Conservation (phyloP, 2,888 invertebrate genomes). For the Cerastoderma edule region DNA sequence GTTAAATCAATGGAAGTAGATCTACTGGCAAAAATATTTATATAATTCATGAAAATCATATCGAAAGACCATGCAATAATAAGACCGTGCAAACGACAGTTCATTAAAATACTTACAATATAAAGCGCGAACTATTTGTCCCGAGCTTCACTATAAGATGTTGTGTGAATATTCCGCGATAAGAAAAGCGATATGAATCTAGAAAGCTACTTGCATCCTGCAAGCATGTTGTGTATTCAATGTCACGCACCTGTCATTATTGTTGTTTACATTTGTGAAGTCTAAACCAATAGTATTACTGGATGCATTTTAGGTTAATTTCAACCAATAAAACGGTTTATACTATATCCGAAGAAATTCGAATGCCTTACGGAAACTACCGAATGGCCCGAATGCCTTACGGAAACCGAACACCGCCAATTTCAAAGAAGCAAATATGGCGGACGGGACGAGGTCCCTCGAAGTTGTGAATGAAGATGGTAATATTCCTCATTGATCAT, state of each 20-base stretch:
- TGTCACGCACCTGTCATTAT: background rate
- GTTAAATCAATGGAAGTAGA: too few relatives aligned
- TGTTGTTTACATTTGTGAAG: background rate
- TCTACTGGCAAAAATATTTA: too few relatives aligned
- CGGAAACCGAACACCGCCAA: conserved; percentile 72
- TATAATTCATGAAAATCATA: too few relatives aligned
- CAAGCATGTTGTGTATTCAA: background rate
- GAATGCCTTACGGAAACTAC: conserved; percentile 18
- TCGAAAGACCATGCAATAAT: too few relatives aligned
- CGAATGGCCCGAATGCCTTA: conserved; percentile 10
- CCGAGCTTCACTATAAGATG: too few relatives aligned
- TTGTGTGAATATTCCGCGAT: too few relatives aligned
- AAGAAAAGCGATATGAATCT: too few relatives aligned
- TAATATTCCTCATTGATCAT: too few relatives aligned
- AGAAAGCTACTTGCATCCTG: too few relatives aligned
- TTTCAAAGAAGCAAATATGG: conserved; percentile 73
- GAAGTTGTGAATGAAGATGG: conserved; percentile 66
- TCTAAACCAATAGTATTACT: background rate
- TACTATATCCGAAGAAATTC: background rate
- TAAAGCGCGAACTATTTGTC: too few relatives aligned
- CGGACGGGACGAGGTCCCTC: conserved; percentile 62
- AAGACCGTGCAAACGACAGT: too few relatives aligned
- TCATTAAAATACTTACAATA: too few relatives aligned
- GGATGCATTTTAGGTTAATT: background rate
- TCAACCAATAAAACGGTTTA: background rate